These are phyloP conservation scores for Tamandua tetradactyla DNA, from an alignment of 2,797 vertebrate species.

Conservation along the genomic window DNA sequence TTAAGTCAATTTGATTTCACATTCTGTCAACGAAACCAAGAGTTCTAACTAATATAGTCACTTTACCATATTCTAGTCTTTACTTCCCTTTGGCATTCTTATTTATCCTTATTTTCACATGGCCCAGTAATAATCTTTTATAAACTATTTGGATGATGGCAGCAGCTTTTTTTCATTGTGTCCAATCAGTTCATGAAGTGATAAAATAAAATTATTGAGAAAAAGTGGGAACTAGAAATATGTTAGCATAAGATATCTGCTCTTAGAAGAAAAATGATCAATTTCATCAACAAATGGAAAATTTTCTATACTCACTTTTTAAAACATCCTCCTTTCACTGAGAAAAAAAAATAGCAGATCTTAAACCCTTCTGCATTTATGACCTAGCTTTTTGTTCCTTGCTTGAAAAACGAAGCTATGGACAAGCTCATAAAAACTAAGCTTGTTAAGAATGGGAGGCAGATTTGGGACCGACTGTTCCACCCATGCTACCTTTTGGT, in stretches of 20 bases:
- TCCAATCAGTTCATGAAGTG: neutral
- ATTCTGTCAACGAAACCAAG: neutral
- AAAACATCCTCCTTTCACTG: neutral
- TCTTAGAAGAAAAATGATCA: neutral
- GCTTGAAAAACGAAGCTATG: neutral
- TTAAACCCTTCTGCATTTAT: neutral
- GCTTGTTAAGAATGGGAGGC: neutral
- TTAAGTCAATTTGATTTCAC: neutral
- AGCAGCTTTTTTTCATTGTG: neutral
- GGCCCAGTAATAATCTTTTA: neutral
- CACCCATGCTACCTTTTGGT: neutral
- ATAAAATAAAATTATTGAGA: neutral
- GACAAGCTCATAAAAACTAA: neutral
- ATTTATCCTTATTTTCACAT: neutral
- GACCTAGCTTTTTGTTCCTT: neutral
- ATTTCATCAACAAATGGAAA: neutral
- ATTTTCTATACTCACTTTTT: neutral
- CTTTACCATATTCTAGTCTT: neutral
- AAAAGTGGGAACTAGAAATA: neutral
- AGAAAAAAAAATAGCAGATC: slow-evolving; percentile 15
- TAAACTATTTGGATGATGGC: neutral
- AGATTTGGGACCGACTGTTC: neutral
- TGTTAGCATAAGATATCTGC: neutral
- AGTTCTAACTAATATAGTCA: neutral
- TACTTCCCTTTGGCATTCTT: neutral